Evolutionary conservation across 2,113 vertebrate species (phyloP), one percentile per base, ranked within the genome.

Genomic region (Bambusicola thoracicus): DNA sequence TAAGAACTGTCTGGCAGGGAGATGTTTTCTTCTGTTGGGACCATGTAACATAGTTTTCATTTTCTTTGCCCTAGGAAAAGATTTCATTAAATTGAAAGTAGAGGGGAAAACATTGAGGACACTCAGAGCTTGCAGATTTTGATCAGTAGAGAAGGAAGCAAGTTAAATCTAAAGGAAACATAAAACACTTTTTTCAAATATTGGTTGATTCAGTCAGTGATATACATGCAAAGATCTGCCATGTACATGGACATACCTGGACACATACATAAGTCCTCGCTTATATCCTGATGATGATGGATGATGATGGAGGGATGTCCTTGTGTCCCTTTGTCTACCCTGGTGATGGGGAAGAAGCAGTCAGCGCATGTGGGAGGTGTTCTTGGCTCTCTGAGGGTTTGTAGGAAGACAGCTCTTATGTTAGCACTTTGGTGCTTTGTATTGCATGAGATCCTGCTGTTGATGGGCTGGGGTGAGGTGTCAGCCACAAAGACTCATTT

Each of bases 331-430:
- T 84, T 11, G 18, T 89, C 62, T 3, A 0, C 32, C 46, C 38
- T 40, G 34, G 6, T 4, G 65, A 6, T 1, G 36, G 17, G 30
- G 21, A n/a, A 25, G 44, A 46, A 29, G 21, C 0, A 0, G 30
- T 6, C 49, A 32, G 85, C 10, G 29, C 2, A 11, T 0, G 0
- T 40, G 36, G 81, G 15, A 3, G 59, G 16, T 3, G 11, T n/a
- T 72, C 32, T 1, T 12, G 1, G 44, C 36, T 30, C 29, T 30
- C 9, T 29, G 21, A 17, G 29, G 19, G 48, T 29, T 51, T 18
- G 8, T 25, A 25, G 4, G 25, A 70, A 55, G 32, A 46, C 55
- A 55, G 0, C 15, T 36, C 63, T 7, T 59, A 51, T 17, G 30
- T 65, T 73, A 55, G 11, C 59, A 1, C 7, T 73, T 40, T 3